phyloP scores from a whole-genome alignment of 2,113 vertebrate species.

The Ophthalmolycus amberensis region DNA sequence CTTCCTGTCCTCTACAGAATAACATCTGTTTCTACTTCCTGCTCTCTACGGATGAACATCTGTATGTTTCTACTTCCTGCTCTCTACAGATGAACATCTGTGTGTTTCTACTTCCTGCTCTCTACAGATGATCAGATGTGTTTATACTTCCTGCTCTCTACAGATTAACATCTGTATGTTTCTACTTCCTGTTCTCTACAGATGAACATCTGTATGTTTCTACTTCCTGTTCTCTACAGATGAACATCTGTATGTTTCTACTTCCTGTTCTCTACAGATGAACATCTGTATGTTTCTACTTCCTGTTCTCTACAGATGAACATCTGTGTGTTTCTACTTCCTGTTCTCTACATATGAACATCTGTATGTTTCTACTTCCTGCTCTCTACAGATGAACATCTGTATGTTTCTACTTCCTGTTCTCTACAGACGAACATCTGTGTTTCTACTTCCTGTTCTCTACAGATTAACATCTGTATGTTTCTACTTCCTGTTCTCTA shows the following conservation, averaged over 20 bases:
- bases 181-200: neutral
- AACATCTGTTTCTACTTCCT: neutral
- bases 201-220: neutral
- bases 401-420: neutral
- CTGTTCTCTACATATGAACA: constrained; percentile 64
- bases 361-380: neutral
- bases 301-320: too few relatives aligned
- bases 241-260: neutral
- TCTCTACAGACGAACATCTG: neutral
- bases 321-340: constrained; percentile 73
- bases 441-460: neutral
- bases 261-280: neutral
- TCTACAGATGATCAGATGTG: neutral
- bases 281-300: neutral
- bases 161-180: neutral
- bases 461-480: neutral
- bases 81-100: too few relatives aligned
- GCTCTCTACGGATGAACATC: neutral
- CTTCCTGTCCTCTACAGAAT: neutral
- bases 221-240: neutral
- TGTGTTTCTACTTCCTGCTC: neutral
- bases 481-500: neutral
- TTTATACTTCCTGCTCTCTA: neutral
- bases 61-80: neutral
- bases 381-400: neutral